These are phyloP conservation scores for Progne subis DNA, from an alignment of 2,113 vertebrate species.

Conservation along the genomic window DNA sequence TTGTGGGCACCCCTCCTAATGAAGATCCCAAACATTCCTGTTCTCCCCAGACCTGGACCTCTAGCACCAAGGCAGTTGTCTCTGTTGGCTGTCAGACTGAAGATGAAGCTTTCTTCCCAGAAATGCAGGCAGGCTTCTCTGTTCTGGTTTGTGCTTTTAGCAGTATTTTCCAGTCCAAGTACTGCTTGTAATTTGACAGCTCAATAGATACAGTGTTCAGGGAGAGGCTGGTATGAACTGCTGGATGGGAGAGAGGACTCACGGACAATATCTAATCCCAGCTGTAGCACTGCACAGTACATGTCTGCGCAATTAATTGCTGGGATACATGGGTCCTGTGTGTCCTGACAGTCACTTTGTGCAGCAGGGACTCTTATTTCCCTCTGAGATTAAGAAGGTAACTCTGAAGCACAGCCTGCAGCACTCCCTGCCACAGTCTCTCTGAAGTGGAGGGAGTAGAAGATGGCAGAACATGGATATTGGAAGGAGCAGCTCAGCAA, in stretches of 20 bases:
- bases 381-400: background rate
- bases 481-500: background rate
- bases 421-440: background rate
- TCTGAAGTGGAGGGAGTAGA: background rate
- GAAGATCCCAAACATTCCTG: background rate
- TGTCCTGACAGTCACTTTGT: background rate
- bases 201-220: background rate
- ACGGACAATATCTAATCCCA: background rate
- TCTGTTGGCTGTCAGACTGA: conserved; percentile 94
- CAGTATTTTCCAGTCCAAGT: background rate
- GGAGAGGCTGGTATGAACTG: background rate
- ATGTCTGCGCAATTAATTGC: background rate
- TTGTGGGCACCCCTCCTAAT: background rate
- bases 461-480: background rate
- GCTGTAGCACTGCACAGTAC: background rate
- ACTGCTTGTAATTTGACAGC: background rate
- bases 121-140: conserved; percentile 81
- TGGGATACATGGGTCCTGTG: background rate
- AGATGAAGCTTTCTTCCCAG: conserved; percentile 81
- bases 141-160: background rate
- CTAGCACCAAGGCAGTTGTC: conserved; percentile 74
- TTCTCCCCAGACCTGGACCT: conserved; percentile 7
- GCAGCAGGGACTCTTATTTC: background rate
- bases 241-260: background rate
- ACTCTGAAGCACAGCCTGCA: background rate